A percentile compares a stretch with the other conserved stretches of the same genome.
phyloP scores from a whole-genome alignment of 2,888 invertebrate genomes.

The Callyntrura sp. region DNA sequence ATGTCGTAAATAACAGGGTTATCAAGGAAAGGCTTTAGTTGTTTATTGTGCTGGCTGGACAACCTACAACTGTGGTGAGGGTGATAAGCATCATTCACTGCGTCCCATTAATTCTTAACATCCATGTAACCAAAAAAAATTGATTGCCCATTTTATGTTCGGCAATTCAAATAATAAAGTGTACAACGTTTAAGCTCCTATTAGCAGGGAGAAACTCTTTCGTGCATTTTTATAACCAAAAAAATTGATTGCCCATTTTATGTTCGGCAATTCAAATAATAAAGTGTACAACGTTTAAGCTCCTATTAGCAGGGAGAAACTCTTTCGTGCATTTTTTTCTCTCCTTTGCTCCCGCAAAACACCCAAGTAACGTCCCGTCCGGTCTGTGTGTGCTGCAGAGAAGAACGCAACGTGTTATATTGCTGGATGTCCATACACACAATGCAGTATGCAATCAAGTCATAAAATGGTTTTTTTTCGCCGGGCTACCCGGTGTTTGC shows the following conservation, averaged over 20 bases:
- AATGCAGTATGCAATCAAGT: neutral
- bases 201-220: no score
- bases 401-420: no score
- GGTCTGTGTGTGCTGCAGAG: no score
- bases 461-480: neutral
- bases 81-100: conserved; percentile 31
- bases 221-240: neutral
- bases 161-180: neutral
- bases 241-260: neutral
- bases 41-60: no score
- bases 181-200: no score
- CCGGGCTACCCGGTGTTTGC: neutral
- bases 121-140: neutral
- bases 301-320: no score
- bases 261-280: neutral
- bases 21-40: no score
- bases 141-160: neutral
- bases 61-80: no score
- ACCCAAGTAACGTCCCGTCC: no score
- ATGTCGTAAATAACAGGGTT: conserved; percentile 13
- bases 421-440: neutral
- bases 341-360: no score
- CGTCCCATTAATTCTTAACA: conserved; percentile 10
- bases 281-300: no score
- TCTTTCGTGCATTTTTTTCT: no score